A percentile compares a stretch with the other conserved stretches of the same genome.
Conservation (phyloP, 2,113 vertebrate genomes). For the Gasterosteus nipponicus region DNA sequence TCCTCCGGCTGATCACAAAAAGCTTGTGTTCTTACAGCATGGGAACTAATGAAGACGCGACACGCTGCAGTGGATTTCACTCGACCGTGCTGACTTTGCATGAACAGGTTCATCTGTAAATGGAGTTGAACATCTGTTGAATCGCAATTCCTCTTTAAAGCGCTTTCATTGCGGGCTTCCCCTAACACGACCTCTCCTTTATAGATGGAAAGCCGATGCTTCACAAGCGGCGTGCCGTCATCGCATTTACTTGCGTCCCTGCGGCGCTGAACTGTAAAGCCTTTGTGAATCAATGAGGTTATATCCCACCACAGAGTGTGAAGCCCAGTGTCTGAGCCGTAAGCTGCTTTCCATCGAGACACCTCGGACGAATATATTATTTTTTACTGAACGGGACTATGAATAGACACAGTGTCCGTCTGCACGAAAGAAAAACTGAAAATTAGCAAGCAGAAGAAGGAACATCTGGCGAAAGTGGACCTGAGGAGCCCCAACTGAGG, state of each 20-base stretch:
- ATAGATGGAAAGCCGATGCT: conserved; percentile 37
- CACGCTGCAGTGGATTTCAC: conserved; percentile 42
- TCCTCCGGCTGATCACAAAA: conserved; percentile 13
- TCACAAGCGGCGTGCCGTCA: conserved; percentile 51
- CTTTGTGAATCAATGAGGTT: neutral
- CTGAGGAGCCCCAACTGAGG: conserved; percentile 17
- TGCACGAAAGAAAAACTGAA: conserved; percentile 37
- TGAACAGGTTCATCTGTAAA: conserved; percentile 63
- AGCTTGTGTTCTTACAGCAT: conserved; percentile 18
- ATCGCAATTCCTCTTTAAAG: conserved; percentile 30
- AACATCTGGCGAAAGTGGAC: conserved; percentile 6
- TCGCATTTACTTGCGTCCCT: conserved; percentile 19
- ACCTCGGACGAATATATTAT: conserved; percentile 35
- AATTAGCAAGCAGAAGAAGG: conserved; percentile 31
- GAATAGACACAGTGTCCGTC: conserved; percentile 36
- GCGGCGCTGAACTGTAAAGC: conserved; percentile 8
- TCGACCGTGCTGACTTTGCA: conserved; percentile 27
- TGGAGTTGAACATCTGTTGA: conserved; percentile 45
- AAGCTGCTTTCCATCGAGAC: conserved; percentile 34
- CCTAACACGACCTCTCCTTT: conserved; percentile 34
- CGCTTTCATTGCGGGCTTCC: conserved; percentile 28
- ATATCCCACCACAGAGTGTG: neutral
- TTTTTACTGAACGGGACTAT: conserved; percentile 5
- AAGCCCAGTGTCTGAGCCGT: neutral
- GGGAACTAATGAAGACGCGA: conserved; percentile 49